These are phyloP conservation scores for Agrotis ipsilon DNA, from an alignment of 2,888 invertebrate species.

Conservation along the genomic window DNA sequence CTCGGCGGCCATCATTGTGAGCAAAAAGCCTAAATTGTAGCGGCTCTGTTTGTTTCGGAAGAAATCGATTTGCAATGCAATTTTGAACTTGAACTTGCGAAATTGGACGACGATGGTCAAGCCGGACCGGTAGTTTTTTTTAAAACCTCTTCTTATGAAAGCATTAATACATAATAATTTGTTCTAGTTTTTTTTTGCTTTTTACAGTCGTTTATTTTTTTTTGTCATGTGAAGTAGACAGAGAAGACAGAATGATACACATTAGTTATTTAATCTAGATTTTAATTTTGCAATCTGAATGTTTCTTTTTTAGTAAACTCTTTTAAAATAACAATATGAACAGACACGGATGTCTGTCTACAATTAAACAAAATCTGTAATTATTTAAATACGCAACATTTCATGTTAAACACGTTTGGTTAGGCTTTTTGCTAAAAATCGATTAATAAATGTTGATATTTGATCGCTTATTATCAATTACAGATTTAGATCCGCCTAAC, in stretches of 20 bases:
- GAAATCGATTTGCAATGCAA: slow-evolving; percentile 65
- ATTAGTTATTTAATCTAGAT: neutral
- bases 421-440: slow-evolving; percentile 15
- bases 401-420: slow-evolving; percentile 17
- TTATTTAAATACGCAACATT: neutral
- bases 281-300: neutral
- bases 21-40: slow-evolving; percentile 52
- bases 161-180: slow-evolving; percentile 1
- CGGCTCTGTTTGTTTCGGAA: slow-evolving; percentile 55
- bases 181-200: slow-evolving; percentile 4
- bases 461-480: slow-evolving; percentile 15
- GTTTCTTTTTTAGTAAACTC: neutral
- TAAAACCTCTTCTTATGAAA: slow-evolving; percentile 29
- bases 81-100: slow-evolving; percentile 65
- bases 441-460: slow-evolving; percentile 8
- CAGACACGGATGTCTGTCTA: neutral
- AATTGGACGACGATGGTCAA: slow-evolving; percentile 46
- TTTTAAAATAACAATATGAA: neutral
- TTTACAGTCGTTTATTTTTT: neutral
- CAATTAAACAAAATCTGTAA: neutral
- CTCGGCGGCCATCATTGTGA: slow-evolving; percentile 31
- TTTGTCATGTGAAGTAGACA: neutral
- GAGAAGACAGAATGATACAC: too few relatives aligned
- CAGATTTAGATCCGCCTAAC: slow-evolving; percentile 27
- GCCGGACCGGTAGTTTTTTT: slow-evolving; percentile 25